Evolutionary conservation across 2,797 vertebrate genomes (phyloP).

Genomic region (Lycodopsis pacificus): DNA sequence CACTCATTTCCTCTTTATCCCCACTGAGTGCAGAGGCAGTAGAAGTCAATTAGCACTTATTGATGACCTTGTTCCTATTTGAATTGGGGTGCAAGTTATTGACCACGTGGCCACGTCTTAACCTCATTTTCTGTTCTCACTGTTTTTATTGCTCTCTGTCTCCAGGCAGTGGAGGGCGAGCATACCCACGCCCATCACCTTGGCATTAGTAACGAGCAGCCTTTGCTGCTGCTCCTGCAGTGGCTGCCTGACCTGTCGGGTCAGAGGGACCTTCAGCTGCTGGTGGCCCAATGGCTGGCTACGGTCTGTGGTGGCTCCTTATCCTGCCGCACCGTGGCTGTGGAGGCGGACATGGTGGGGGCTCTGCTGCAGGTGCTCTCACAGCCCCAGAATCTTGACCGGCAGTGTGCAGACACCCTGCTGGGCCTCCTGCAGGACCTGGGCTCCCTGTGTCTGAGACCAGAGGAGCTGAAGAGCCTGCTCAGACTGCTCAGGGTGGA

Average conservation of each 20-base stretch:
- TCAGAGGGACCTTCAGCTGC: slow-evolving; percentile 88
- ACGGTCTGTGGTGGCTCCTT: slow-evolving; percentile 90
- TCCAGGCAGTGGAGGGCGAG: slow-evolving; percentile 92
- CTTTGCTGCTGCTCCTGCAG: slow-evolving; percentile 90
- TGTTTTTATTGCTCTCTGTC: slow-evolving; percentile 11
- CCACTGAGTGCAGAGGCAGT: slow-evolving; percentile 10
- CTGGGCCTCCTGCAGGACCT: slow-evolving; percentile 90
- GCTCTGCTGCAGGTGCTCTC: slow-evolving; percentile 87
- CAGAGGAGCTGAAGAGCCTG: slow-evolving; percentile 89
- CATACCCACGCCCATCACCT: slow-evolving; percentile 83
- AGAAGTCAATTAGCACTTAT: slow-evolving; percentile 28
- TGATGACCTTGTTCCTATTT: slow-evolving; percentile 35
- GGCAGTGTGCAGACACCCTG: slow-evolving; percentile 88
- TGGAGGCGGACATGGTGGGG: slow-evolving; percentile 92
- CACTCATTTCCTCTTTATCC: slow-evolving; percentile 36
- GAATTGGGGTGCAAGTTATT: slow-evolving; percentile 19
- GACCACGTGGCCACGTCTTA: not conserved
- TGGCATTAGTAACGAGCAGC: slow-evolving; percentile 93
- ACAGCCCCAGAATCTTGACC: slow-evolving; percentile 80
- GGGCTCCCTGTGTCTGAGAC: slow-evolving; percentile 90
- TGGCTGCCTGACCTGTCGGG: slow-evolving; percentile 89
- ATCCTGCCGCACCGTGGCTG: slow-evolving; percentile 90
- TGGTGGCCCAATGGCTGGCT: slow-evolving; percentile 90
- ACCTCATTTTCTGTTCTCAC: slow-evolving; percentile 8
- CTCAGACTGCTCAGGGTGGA: slow-evolving; percentile 85